Base-by-base conservation (phyloP, 2,113 vertebrate genomes). In the Xerus inauris region DNA sequence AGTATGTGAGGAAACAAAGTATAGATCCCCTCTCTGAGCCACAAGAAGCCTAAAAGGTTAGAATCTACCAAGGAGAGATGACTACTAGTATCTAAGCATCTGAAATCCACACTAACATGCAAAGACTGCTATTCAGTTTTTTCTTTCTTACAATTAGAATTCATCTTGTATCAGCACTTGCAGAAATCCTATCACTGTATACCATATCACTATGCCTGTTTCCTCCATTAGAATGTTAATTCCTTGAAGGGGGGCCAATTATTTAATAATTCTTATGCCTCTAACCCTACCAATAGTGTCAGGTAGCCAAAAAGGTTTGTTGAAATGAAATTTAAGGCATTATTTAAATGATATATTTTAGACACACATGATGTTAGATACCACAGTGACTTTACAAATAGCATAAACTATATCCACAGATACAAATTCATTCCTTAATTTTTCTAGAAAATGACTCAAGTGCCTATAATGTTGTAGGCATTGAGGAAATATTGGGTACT, bases 91-190 rank as follows among this genome's bases (percentile, higher is more conserved):
- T 76, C 28, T 77, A 49, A 38, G 38, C 40, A 89, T 67, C 38
- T 89, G 38, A 76, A 47, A 84, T 93, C 22, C 82, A 91, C 28
- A 49, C 10, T 30, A 26, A 64, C 24, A 49, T 90, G 40, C 49
- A 90, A 72, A 94, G 84, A 77, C 40, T 67, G 38, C 19, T 83
- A 82, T 28, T 80, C 10, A 73, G 5, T 91, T 67, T 14, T 93
- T 86, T 82, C 54, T 87, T 94, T 94, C 16, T 95, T 32, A n/a
- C 38, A 40, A 57, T 91, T 75, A 94, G 22, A 93, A 96, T 81
- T 88, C 0, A 86, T 40, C 9, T 24, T 88, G 40, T n/a, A 49
- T 81, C 72, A 89, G 65, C 8, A 94, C 42, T 85, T 89, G n/a
- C 8, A 95, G 40, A 89, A 85, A 73, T 57, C 20, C 38, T 24